Evolutionary conservation across 2,113 vertebrate species (phyloP), one percentile per base, ranked within the genome.

Genomic region (Pholis gunnellus): DNA sequence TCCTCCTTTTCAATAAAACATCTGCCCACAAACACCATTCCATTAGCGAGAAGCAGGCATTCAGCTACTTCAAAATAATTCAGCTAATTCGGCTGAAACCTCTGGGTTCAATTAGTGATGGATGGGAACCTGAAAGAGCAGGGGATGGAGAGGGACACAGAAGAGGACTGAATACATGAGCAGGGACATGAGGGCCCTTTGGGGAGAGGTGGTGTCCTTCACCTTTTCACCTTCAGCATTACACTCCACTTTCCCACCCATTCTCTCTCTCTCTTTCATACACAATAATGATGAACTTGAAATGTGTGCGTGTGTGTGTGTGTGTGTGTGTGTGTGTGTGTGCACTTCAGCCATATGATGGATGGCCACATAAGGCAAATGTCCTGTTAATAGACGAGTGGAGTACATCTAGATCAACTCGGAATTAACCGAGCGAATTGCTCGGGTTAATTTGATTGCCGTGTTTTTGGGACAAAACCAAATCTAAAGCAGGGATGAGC

Each of bases 1-100:
- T 70, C 77, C 72, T 85, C 29, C 82, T 85, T 91, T 90, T 92
- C 87, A 92, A 93, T 93, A 86, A 93, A 94, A 87, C 88, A 91
- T 91, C 87, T 86, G 77, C 80, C 81, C 15, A 44, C 88, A 80
- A 91, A 89, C 83, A 61, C 66, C 73, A 63, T 76, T 75, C 60
- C 88, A 91, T 92, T 88, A 87, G 82, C 44, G 52, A 79, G 84
- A 88, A 83, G 84, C 77, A 74, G 79, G 73, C 83, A 48, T 91
- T 82, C 52, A 52, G 75, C 79, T 87, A 79, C 84, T 91, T 89
- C 83, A 92, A 89, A 89, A 86, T 83, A 92, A 92, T 92, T 76
- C 80, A 42, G 75, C 81, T 91, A 89, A 92, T 93, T 90, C 83
- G 75, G 78, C 83, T 82, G 81, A 84, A 86, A 86, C 86, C 85